Percentiles rank a stretch among this genome's conserved stretches.
phyloP scores from a whole-genome alignment of 2,888 invertebrate species.

The Luperina nickerlii region DNA sequence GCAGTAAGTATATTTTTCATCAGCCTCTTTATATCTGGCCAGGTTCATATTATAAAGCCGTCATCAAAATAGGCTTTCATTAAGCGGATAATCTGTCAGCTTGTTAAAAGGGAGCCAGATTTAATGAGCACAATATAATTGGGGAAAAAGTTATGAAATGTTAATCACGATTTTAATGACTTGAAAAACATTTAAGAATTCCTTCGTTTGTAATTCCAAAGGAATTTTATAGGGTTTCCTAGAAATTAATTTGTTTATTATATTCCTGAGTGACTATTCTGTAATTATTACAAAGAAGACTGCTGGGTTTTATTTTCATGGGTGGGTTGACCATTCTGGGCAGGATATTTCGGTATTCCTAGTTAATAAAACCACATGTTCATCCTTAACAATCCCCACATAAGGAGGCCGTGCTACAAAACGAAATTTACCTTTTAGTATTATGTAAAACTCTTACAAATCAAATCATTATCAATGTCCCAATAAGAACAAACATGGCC shows the following conservation, averaged over 20 bases:
- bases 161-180: constrained; percentile 20
- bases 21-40: not conserved
- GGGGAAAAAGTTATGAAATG: constrained; percentile 27
- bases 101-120: constrained; percentile 39
- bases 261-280: not conserved
- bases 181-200: not conserved
- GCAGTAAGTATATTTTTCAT: not conserved
- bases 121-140: constrained; percentile 51
- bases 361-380: not conserved
- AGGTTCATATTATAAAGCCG: constrained; percentile 14
- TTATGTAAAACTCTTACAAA: not conserved
- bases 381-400: not conserved
- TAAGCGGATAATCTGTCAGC: constrained; percentile 42
- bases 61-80: constrained; percentile 36
- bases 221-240: no score
- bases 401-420: not conserved
- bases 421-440: not conserved
- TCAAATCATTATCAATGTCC: constrained; percentile 35
- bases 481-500: constrained; percentile 28
- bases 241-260: not conserved
- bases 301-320: not conserved
- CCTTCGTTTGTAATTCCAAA: not conserved
- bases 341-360: not conserved
- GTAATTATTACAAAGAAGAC: not conserved
- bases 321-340: not conserved